These are phyloP conservation scores for Sialis lutaria DNA, from an alignment of 2,888 invertebrate genomes.

Conservation along the genomic window DNA sequence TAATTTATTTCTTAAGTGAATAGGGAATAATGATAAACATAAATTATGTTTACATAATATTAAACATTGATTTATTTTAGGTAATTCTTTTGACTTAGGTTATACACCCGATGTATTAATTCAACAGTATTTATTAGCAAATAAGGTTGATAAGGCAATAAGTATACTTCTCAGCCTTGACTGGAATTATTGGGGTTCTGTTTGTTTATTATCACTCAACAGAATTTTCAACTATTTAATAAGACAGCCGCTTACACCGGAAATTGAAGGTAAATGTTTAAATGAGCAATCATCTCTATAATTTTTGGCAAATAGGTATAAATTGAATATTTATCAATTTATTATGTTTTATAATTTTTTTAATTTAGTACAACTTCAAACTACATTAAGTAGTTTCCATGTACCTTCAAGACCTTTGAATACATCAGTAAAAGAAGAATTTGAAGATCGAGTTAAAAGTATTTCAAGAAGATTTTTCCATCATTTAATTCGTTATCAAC, in stretches of 20 bases:
- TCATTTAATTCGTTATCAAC: slow-evolving; percentile 56
- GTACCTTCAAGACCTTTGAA: slow-evolving; percentile 48
- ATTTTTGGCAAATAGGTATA: not conserved
- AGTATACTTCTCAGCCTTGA: slow-evolving; percentile 47
- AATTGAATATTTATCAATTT: not conserved
- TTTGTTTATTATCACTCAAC: slow-evolving; percentile 58
- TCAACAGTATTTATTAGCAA: slow-evolving; percentile 42
- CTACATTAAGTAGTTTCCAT: slow-evolving; percentile 66
- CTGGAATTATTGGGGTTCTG: slow-evolving; percentile 61
- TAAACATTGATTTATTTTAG: slow-evolving; percentile 4
- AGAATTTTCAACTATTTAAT: slow-evolving; percentile 50
- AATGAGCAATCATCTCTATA: not conserved
- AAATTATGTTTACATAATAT: too few species aligned
- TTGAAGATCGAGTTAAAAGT: slow-evolving; percentile 60
- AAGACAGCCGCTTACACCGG: slow-evolving; percentile 34
- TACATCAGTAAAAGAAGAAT: slow-evolving; percentile 50
- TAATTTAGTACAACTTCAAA: slow-evolving; percentile 40
- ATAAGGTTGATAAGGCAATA: slow-evolving; percentile 50
- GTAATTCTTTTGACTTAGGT: slow-evolving; percentile 27
- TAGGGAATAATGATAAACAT: too few species aligned
- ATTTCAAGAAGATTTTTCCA: slow-evolving; percentile 78
- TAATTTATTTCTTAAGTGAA: too few species aligned
- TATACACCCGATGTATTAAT: slow-evolving; percentile 41
- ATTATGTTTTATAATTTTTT: slow-evolving; percentile 4
- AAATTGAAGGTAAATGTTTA: slow-evolving; percentile 31